Conservation (phyloP, 2,797 vertebrate species). For the Crax fasciolata region DNA sequence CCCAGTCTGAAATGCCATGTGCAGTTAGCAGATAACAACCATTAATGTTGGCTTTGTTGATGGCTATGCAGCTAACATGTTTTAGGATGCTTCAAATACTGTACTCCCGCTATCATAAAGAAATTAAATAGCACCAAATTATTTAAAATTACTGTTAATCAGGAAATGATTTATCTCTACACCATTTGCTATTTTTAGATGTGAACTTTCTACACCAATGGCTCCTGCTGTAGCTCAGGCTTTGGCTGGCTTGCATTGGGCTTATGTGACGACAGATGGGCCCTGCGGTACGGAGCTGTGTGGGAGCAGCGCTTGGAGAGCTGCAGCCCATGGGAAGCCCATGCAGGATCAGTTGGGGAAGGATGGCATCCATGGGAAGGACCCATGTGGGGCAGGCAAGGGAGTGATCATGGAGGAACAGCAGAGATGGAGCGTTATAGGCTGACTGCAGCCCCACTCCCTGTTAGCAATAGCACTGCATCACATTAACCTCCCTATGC, state of each 20-base stretch:
- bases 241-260: slow-evolving; percentile 48
- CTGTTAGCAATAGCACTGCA: too few relatives aligned
- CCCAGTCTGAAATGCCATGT: slow-evolving; percentile 44
- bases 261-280: neutral
- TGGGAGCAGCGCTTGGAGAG: neutral
- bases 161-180: slow-evolving; percentile 60
- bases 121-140: slow-evolving; percentile 54
- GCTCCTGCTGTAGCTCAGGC: slow-evolving; percentile 14
- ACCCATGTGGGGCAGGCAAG: neutral
- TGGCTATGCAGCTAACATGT: slow-evolving; percentile 26
- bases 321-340: neutral
- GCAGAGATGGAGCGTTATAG: too few relatives aligned
- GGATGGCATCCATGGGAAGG: neutral
- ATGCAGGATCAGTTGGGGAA: neutral
- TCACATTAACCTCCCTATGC: too few relatives aligned
- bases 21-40: slow-evolving; percentile 51
- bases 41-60: neutral
- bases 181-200: slow-evolving; percentile 57
- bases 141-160: slow-evolving; percentile 68
- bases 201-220: slow-evolving; percentile 66
- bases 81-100: slow-evolving; percentile 49
- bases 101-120: neutral
- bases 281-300: too few relatives aligned
- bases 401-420: neutral
- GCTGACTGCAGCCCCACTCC: too few relatives aligned